Evolutionary conservation across 2,888 invertebrate genomes (phyloP).

Genomic region (Pterostichus niger): DNA sequence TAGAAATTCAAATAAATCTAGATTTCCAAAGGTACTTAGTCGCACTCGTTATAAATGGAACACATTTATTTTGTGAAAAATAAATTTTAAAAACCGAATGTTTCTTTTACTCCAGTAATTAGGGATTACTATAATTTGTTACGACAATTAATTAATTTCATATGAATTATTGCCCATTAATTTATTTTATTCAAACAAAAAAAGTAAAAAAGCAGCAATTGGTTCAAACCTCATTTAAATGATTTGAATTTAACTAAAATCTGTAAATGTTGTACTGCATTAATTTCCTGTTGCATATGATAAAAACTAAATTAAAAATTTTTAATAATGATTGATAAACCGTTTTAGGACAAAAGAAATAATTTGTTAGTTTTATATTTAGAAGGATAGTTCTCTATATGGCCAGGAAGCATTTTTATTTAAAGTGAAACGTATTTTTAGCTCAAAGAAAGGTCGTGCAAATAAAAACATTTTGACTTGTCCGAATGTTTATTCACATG

Average conservation of each 20-base stretch:
- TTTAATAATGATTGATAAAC: no score
- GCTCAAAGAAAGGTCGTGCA: slow-evolving; percentile 58
- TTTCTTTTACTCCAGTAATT: not conserved
- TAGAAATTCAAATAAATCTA: slow-evolving; percentile 25
- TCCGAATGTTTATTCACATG: slow-evolving; percentile 56
- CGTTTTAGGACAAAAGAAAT: not conserved
- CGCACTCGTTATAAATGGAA: not conserved
- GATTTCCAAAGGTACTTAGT: not conserved
- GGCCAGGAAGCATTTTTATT: slow-evolving; percentile 39
- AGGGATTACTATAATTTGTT: not conserved
- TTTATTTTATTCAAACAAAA: no score
- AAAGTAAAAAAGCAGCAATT: no score
- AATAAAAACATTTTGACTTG: slow-evolving; percentile 51
- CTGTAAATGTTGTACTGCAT: no score
- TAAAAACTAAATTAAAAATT: no score
- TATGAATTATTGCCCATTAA: no score
- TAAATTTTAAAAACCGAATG: not conserved
- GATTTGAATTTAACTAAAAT: no score
- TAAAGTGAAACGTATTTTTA: slow-evolving; percentile 55
- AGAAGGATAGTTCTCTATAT: slow-evolving; percentile 48
- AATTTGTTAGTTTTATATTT: not conserved
- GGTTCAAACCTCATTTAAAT: no score
- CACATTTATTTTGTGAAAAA: not conserved
- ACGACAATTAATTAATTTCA: no score
- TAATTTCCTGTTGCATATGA: no score